phyloP scores from a whole-genome alignment of 2,888 invertebrate species.

The Zaprionus obscuricornis region DNA sequence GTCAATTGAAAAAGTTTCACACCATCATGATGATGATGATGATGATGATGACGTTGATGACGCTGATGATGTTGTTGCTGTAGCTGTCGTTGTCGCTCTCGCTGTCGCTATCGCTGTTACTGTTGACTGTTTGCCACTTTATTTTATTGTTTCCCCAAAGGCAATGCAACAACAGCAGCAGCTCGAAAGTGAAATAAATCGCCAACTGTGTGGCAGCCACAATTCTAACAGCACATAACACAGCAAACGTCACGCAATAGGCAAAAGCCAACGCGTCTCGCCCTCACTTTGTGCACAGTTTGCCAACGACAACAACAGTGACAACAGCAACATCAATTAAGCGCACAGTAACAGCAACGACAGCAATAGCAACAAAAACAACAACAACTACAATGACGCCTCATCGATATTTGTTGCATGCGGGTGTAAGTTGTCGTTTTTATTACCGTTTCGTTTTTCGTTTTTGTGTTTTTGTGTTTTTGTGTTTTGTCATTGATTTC shows the following conservation, averaged over 20 bases:
- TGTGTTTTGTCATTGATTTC: constrained; percentile 78
- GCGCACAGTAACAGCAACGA: constrained; percentile 30
- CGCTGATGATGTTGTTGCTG: constrained; percentile 19
- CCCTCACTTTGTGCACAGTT: constrained; percentile 5
- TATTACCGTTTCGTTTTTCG: constrained; percentile 13
- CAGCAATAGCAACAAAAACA: constrained; percentile 32
- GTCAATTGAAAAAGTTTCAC: constrained; percentile 71
- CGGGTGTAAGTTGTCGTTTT: constrained; percentile 66
- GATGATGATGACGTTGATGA: constrained; percentile 30
- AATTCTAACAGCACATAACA: constrained; percentile 64
- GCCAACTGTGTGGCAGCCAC: constrained; percentile 57
- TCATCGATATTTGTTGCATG: constrained; percentile 54
- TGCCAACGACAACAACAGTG: constrained; percentile 29
- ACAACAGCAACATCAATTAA: constrained; percentile 68
- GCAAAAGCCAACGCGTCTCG: constrained; percentile 29
- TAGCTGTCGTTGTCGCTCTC: constrained; percentile 6
- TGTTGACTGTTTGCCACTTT: constrained; percentile 74
- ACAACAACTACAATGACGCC: constrained; percentile 22
- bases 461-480: too few relatives aligned
- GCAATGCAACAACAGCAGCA: constrained; percentile 51
- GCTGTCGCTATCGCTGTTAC: constrained; percentile 19
- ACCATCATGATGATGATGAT: constrained; percentile 39
- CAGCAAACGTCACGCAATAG: constrained; percentile 59
- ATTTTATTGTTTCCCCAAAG: constrained; percentile 78
- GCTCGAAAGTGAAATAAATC: constrained; percentile 72